Evolutionary conservation across 1,140 invertebrate species (phyloP), one percentile per base, ranked within the genome.

Genomic region (Lordiphosa mommai): DNA sequence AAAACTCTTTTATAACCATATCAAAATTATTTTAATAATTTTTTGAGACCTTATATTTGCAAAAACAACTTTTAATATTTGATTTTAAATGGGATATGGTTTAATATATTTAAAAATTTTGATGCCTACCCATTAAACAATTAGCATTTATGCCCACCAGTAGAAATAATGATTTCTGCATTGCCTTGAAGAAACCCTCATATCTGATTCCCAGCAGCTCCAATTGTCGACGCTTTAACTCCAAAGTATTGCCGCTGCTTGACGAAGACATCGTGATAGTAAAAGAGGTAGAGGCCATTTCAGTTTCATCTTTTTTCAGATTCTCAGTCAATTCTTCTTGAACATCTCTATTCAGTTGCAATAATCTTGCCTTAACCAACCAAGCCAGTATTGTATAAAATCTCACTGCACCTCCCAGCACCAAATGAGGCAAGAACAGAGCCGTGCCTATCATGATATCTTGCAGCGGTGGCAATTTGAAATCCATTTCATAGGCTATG

Each of bases 401-500:
- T 8, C 71, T 61, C 14, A 84, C n/a, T 0, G 66, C 48, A 3
- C 86, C 76, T 1, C 69, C 73, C 0, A 88, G 20, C 20, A 68
- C 52, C 12, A 84, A 37, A 20, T 88, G 86, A 0, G 86, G 86
- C 6, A 88, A 23, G 17, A 88, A 84, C 2, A 88, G 55, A 0
- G 69, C 86, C 5, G 44, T 10, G 3, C 66, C 72, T 3, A 88
- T 47, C 63, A 88, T 70, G n/a, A 61, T 52, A 29, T 84, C 63
- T 37, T 84, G 60, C 1, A 77, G 36, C 0, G 80, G 80, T 3
- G 86, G 86, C 52, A 86, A 23, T 46, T 66, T 63, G 41, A 88
- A 88, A 4, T 88, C 43, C 72, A 88, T 70, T 61, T 88, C 86
- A 41, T 69, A 84, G 17, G 66, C 73, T 47, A 88, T 84, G 34